These are phyloP conservation scores for Cephonodes hylas DNA, from an alignment of 2,888 invertebrate genomes.

Conservation along the genomic window DNA sequence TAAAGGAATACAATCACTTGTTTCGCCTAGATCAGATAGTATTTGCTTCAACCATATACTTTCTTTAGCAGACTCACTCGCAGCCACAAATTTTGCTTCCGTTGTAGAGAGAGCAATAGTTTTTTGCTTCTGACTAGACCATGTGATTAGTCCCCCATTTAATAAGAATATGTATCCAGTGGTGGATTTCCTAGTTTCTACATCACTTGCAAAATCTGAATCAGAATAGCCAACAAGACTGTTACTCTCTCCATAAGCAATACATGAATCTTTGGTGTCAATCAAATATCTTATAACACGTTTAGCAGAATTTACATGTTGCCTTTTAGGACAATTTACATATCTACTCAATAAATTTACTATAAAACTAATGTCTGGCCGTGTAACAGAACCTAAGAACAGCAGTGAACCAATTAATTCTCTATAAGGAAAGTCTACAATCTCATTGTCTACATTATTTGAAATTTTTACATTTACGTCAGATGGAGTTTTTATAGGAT, in stretches of 20 bases:
- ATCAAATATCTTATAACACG: constrained; percentile 28
- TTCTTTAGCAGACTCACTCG: constrained; percentile 25
- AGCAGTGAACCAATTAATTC: constrained; percentile 28
- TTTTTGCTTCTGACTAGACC: constrained; percentile 28
- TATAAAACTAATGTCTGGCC: constrained; percentile 22
- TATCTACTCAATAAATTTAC: constrained; percentile 27
- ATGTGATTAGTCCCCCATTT: constrained; percentile 33
- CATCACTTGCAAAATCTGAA: constrained; percentile 30
- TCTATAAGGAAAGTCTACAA: constrained; percentile 20
- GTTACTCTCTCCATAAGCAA: constrained; percentile 23
- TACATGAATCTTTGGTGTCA: constrained; percentile 28
- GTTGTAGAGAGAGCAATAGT: constrained; percentile 27
- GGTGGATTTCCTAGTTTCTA: constrained; percentile 32
- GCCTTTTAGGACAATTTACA: too few species aligned
- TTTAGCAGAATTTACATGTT: constrained; percentile 29
- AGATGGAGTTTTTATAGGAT: constrained; percentile 19
- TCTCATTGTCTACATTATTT: constrained; percentile 18
- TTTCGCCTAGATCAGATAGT: constrained; percentile 17
- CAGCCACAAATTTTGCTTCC: constrained; percentile 27
- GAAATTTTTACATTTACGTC: constrained; percentile 19
- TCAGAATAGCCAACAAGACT: constrained; percentile 31
- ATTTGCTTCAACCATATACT: constrained; percentile 24
- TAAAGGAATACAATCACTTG: too few species aligned
- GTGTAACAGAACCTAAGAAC: constrained; percentile 26
- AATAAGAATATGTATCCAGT: constrained; percentile 32